Conservation (phyloP, 2,113 vertebrate species). For the Parus major region DNA sequence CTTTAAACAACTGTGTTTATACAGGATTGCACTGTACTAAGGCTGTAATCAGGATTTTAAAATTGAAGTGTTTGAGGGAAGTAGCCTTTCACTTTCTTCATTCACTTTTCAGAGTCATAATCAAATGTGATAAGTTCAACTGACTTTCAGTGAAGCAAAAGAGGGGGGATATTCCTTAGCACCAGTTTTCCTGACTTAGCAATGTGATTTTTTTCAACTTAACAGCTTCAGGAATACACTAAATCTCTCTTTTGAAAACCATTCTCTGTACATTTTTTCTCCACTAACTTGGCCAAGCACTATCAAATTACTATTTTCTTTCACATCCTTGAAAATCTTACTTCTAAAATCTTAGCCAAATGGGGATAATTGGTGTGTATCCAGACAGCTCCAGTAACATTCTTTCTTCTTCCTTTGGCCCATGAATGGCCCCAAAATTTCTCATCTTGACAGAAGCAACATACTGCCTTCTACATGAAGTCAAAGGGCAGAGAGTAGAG, state of each 20-base stretch:
- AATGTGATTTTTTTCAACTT: neutral
- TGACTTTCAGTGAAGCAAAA: neutral
- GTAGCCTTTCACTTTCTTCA: neutral
- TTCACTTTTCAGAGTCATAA: neutral
- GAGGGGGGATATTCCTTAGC: neutral
- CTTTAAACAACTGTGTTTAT: conserved; percentile 13
- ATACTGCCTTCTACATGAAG: neutral
- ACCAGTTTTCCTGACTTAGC: neutral
- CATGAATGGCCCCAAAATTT: neutral
- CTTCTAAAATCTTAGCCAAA: neutral
- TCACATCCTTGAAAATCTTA: neutral
- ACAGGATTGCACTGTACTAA: neutral
- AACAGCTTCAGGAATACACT: neutral
- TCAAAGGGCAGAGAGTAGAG: neutral
- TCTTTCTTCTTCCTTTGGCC: neutral
- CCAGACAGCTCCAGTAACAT: neutral
- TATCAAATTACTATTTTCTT: neutral
- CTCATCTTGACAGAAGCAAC: neutral
- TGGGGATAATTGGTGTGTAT: neutral
- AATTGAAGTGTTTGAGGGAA: neutral
- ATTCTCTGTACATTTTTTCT: neutral
- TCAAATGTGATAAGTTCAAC: neutral
- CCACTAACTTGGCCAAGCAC: neutral
- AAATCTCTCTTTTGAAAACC: neutral
- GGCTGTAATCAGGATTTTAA: neutral